Evolutionary conservation across 2,888 invertebrate genomes (phyloP).

Genomic region (Hyalella azteca): DNA sequence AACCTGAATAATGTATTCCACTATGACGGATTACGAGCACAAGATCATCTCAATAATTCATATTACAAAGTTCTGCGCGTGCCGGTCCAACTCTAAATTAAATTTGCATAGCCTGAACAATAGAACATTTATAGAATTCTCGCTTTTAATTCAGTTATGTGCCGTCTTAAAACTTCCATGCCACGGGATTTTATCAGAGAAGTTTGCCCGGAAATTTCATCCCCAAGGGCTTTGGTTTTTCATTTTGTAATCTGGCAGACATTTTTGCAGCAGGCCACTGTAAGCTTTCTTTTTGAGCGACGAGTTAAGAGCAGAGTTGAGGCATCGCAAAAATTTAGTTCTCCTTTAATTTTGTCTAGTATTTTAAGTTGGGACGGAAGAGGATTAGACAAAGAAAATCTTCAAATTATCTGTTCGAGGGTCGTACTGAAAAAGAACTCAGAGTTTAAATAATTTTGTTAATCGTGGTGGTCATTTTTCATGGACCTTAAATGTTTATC

Average conservation of each 20-base stretch:
- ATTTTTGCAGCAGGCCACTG: conserved; percentile 26
- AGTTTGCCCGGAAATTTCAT: conserved; percentile 11
- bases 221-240: conserved; percentile 8
- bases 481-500: background rate
- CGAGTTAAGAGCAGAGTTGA: conserved; percentile 28
- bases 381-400: background rate
- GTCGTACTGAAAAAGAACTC: background rate
- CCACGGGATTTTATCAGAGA: background rate
- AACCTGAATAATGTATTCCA: background rate
- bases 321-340: background rate
- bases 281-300: conserved; percentile 30
- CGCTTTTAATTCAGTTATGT: background rate
- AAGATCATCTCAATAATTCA: background rate
- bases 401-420: background rate
- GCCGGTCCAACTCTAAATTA: background rate
- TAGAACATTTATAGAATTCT: background rate
- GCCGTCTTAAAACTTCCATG: background rate
- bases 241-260: conserved; percentile 13
- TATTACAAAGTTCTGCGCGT: background rate
- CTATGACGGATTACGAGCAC: background rate
- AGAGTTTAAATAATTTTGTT: background rate
- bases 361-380: too few relatives aligned
- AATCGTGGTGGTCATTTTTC: background rate
- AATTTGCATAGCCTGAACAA: background rate
- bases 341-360: background rate